A percentile compares a stretch with the other conserved stretches of the same genome.
Evolutionary conservation across 2,113 vertebrate genomes (phyloP).

Genomic region (Rhinichthys klamathensis): DNA sequence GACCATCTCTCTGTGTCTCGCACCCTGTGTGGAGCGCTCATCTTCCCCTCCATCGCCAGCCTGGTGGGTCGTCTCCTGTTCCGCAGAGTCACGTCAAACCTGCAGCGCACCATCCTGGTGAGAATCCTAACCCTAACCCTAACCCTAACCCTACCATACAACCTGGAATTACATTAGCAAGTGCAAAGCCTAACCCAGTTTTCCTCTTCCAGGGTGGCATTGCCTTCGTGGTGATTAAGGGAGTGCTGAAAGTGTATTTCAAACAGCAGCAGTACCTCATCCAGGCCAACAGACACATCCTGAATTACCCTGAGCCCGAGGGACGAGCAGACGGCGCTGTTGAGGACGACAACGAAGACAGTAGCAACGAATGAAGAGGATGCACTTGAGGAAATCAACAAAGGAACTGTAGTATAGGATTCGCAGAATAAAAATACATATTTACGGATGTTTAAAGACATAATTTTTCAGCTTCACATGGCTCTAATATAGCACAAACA

Average conservation of each 20-base stretch:
- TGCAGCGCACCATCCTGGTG: slow-evolving; percentile 78
- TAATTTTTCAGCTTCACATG: neutral
- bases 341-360: slow-evolving; percentile 67
- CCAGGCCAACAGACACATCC: slow-evolving; percentile 74
- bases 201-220: slow-evolving; percentile 71
- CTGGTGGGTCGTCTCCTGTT: slow-evolving; percentile 77
- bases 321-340: neutral
- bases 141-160: too few species aligned
- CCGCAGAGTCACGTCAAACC: slow-evolving; percentile 66
- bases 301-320: slow-evolving; percentile 69
- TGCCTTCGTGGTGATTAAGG: slow-evolving; percentile 76
- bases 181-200: neutral
- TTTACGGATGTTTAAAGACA: slow-evolving; percentile 19
- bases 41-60: slow-evolving; percentile 78
- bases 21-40: slow-evolving; percentile 78
- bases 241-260: slow-evolving; percentile 78
- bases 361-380: slow-evolving; percentile 61
- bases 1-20: slow-evolving; percentile 77
- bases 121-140: too few species aligned
- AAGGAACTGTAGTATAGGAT: slow-evolving; percentile 22
- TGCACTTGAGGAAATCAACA: neutral
- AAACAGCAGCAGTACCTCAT: slow-evolving; percentile 78
- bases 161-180: neutral
- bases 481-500: slow-evolving; percentile 14
- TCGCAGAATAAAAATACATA: neutral